Evolutionary conservation across 92 coral and sea anemone genomes (phyloP).

Genomic region (Porites lobata): DNA sequence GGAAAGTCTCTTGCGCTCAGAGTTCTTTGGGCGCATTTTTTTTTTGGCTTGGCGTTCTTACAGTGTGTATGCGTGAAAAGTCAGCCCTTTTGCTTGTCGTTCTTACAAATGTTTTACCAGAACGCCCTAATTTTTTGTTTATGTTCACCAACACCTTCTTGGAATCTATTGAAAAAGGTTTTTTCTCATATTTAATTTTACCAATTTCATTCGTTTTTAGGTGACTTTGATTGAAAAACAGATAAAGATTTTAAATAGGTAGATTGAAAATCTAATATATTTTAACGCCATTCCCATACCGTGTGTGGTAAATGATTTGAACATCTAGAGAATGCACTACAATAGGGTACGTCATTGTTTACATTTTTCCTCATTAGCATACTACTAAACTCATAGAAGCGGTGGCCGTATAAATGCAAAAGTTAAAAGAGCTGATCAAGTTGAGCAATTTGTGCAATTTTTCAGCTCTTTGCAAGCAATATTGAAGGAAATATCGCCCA

Average conservation of each 20-base stretch:
- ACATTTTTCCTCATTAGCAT: no score
- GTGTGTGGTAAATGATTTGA: slow-evolving; percentile 17
- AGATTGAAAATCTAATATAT: slow-evolving; percentile 26
- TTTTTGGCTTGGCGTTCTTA: no score
- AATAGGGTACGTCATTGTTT: no score
- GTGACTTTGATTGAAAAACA: background rate
- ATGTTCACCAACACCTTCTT: background rate
- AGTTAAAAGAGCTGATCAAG: no score
- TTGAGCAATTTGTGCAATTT: no score
- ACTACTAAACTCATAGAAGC: no score
- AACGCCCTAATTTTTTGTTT: no score
- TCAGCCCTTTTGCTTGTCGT: background rate
- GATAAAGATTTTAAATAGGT: slow-evolving; percentile 13
- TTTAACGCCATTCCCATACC: slow-evolving; percentile 22
- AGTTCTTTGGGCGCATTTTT: no score
- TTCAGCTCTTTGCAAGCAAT: no score
- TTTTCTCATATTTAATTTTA: slow-evolving; percentile 1
- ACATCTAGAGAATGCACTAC: background rate
- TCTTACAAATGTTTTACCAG: background rate
- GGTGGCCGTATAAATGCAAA: no score
- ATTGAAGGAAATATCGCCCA: no score
- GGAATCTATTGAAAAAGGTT: background rate
- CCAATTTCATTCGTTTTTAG: background rate
- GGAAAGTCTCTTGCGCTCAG: no score
- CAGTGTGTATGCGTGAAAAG: background rate